Conservation (phyloP, 2,888 invertebrate species). For the Hemithea aestivaria region DNA sequence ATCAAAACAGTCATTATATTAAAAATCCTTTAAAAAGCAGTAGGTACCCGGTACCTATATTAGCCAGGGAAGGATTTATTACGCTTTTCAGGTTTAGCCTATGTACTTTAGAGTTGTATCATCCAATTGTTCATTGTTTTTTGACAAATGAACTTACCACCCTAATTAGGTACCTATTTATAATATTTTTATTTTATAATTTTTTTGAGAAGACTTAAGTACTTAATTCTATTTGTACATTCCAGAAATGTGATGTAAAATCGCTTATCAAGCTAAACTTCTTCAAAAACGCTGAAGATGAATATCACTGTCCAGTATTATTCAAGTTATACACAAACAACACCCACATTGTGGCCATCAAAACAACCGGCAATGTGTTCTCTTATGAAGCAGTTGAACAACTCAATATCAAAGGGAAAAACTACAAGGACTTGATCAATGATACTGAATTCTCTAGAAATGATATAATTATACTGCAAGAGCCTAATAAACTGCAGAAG, state of each 20-base stretch:
- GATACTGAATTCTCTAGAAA: conserved; percentile 92
- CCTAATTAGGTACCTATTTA: too few species aligned
- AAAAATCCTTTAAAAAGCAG: too few species aligned
- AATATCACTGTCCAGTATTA: conserved; percentile 95
- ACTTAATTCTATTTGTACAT: conserved; percentile 23
- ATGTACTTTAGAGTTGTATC: too few species aligned
- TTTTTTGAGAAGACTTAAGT: too few species aligned
- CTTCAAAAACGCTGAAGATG: conserved; percentile 88
- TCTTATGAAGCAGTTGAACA: conserved; percentile 97
- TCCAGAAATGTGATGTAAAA: conserved; percentile 88
- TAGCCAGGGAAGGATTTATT: too few species aligned
- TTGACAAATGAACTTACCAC: too few species aligned
- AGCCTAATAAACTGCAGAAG: conserved; percentile 93
- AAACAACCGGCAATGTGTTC: conserved; percentile 96
- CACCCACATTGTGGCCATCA: conserved; percentile 94
- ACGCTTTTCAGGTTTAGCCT: too few species aligned
- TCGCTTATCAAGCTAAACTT: conserved; percentile 91
- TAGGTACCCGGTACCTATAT: too few species aligned
- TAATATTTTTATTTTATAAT: too few species aligned
- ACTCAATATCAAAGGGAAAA: conserved; percentile 95
- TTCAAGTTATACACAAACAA: conserved; percentile 96
- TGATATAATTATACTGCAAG: conserved; percentile 95
- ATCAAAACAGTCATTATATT: too few species aligned
- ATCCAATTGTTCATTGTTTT: too few species aligned
- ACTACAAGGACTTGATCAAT: conserved; percentile 95